phyloP scores from a whole-genome alignment of 2,888 invertebrate genomes.

The Drosophila vallismaia region DNA sequence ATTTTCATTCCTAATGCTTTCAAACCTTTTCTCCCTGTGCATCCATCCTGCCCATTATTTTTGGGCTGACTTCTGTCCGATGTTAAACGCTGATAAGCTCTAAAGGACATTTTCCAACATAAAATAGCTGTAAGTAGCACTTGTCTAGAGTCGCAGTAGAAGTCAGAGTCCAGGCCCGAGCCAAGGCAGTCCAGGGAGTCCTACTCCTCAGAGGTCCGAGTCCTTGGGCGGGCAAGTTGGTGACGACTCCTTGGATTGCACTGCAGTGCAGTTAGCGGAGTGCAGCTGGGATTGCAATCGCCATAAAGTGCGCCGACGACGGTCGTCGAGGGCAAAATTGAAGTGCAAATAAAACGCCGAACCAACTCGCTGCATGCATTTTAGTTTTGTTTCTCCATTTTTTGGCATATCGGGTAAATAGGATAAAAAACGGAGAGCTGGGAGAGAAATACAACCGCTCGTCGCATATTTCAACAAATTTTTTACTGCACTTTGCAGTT shows the following conservation, averaged over 20 bases:
- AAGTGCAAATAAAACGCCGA: slow-evolving; percentile 74
- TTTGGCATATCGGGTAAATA: slow-evolving; percentile 29
- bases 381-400: slow-evolving; percentile 16
- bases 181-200: not conserved
- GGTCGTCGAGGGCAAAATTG: slow-evolving; percentile 73
- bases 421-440: slow-evolving; percentile 2
- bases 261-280: slow-evolving; percentile 77
- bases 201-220: slow-evolving; percentile 17
- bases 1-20: not conserved
- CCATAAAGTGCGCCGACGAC: slow-evolving; percentile 67
- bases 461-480: slow-evolving; percentile 78
- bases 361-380: slow-evolving; percentile 49
- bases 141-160: slow-evolving; percentile 51
- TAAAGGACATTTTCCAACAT: slow-evolving; percentile 74
- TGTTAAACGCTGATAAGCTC: slow-evolving; percentile 69
- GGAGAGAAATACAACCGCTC: slow-evolving; percentile 22
- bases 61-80: slow-evolving; percentile 68
- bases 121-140: slow-evolving; percentile 74
- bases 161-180: slow-evolving; percentile 5
- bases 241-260: slow-evolving; percentile 59
- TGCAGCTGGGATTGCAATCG: slow-evolving; percentile 77
- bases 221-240: slow-evolving; percentile 22
- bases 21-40: not conserved
- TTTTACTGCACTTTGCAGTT: slow-evolving; percentile 76
- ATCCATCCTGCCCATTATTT: slow-evolving; percentile 54